Evolutionary conservation across 2,797 vertebrate species (phyloP).

Genomic region (Smutsia gigantea): DNA sequence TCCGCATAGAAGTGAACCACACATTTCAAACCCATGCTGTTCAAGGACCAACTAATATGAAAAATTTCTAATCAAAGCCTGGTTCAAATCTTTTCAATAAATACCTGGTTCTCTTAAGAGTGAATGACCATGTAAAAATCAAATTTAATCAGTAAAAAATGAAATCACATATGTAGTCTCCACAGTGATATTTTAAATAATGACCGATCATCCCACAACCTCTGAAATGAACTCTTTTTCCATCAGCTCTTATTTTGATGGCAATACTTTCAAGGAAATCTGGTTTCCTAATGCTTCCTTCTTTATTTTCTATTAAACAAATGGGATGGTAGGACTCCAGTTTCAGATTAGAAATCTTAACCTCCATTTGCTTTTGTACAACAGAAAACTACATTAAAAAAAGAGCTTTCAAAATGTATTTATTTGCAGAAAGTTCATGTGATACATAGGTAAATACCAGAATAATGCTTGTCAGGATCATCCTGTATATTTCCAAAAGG

Average conservation of each 20-base stretch:
- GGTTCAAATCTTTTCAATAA: neutral
- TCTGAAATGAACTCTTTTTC: neutral
- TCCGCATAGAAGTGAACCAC: too few species aligned
- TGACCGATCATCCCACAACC: neutral
- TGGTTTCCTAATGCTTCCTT: neutral
- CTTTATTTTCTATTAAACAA: neutral
- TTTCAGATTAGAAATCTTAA: neutral
- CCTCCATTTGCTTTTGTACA: neutral
- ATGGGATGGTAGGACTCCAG: neutral
- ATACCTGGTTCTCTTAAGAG: neutral
- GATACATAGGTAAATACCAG: neutral
- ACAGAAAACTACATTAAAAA: neutral
- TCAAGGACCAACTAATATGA: neutral
- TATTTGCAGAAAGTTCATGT: neutral
- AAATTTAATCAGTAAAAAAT: neutral
- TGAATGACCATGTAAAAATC: neutral
- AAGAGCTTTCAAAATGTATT: neutral
- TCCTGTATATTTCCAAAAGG: neutral
- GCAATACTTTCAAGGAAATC: neutral
- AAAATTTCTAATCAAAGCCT: neutral
- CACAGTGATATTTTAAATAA: neutral
- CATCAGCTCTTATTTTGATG: neutral
- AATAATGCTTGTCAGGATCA: neutral
- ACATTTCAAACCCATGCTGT: too few species aligned
- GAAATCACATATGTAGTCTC: neutral